Base-by-base conservation (phyloP, 2,888 invertebrate genomes). In the Epinotia nisella region DNA sequence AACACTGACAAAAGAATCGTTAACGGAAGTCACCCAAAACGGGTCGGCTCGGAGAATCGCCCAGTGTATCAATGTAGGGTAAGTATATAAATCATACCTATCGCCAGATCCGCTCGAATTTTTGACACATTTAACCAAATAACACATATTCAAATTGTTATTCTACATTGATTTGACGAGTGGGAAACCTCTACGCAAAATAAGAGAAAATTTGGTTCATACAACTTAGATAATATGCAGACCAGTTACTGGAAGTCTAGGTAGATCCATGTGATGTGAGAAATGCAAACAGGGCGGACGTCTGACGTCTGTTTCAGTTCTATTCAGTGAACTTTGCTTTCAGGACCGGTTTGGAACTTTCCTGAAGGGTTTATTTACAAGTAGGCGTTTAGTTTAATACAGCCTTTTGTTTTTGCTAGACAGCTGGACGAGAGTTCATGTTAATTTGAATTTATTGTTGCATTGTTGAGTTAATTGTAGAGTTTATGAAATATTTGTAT, bases 261-360 rank as follows among this genome's bases (percentile, higher is more conserved):
- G 1, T 49, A n/a, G 10, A 17, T 24, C 29, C 5, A 17, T 49
- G 15, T 11, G 24, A 45, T 49, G 24, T 45, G 59, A 66, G 39
- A 41, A 41, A 56, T 66, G n/a, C 41, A n/a, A 41, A 41, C 35
- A 19, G 21, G n/a, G 13, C n/a, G 24, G 49, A 5, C 59, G 11
- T 59, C 10, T 35, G 11, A 24, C 65, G 55, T 65, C 65, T 65
- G 65, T 56, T 66, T 66, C 66, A n/a, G 15, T 41, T 65, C 53
- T 24, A 56, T 66, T 66, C 66, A 66, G 19, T 65, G 53, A 65
- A 56, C 56, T 66, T 66, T 56, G 41, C 66, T 56, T 66, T 66
- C 41, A 66, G 21, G 3, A 11, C 41, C 64, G 41, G 24, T 45
- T 39, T 56, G 55, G 21, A 56, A 41, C 21, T 41, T 66, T 10